Evolutionary conservation across 2,113 vertebrate species (phyloP), one percentile per base, ranked within the genome.

Genomic region (Zosterops hypoxanthus): DNA sequence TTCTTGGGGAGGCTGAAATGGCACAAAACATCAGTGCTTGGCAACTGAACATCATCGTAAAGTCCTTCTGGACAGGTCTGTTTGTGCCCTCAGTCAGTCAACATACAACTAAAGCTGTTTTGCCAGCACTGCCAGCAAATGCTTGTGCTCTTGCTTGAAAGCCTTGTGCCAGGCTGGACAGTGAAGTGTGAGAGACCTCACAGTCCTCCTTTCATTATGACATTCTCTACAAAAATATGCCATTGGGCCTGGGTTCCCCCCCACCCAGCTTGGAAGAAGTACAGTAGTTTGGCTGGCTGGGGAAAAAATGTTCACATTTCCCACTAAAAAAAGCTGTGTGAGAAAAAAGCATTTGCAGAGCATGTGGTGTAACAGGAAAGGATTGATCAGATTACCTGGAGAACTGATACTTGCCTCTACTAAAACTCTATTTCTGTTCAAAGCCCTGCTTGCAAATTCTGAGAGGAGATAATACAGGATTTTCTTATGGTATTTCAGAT

Each of bases 371-470:
- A 92, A 88, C 36, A 84, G 91, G 44, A 84, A 92, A 75, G 83
- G 88, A 86, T 41, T 90, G 47, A 77, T 93, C 76, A 95, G 93
- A 90, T 95, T 95, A 96, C 93, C 94, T 93, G 90, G 14, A 94
- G 53, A 94, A 93, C 46, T 69, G 49, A 82, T 93, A 64, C 46
- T 86, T 90, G 53, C 76, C 79, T 93, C 68, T 56, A 41, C 75
- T 90, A 84, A 93, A 88, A 71, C 41, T 89, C 86, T 92, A 92
- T 94, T 93, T 95, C 71, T 49, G 64, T 88, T 86, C 88, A 93
- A 93, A 94, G 79, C 56, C 44, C 64, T 88, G 53, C 82, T 93
- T 94, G 60, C 64, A 83, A 66, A 87, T 86, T 81, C 90, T 83
- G 52, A 86, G 36, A 92, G 41, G 41, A 85, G 69, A 90, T 90